Evolutionary conservation across 2,797 vertebrate species (phyloP), one percentile per base, ranked within the genome.

Genomic region (Podargus strigoides): DNA sequence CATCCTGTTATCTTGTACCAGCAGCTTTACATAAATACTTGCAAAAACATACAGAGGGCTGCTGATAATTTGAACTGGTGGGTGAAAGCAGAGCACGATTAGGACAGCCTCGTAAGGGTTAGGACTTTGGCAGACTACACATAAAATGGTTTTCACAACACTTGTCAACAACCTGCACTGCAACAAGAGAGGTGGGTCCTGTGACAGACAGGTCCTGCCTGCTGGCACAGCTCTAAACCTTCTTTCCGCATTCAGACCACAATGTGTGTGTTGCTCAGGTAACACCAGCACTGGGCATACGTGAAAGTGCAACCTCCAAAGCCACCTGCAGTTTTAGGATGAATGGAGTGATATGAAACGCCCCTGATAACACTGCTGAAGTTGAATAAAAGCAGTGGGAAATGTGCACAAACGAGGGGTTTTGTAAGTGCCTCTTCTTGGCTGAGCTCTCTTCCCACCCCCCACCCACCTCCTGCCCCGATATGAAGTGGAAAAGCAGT

Each of bases 11-110:
- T 79, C 84, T 88, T 27, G 13, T 22, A 63, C 36, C 39, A 85
- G 42, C 50, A 95, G 64, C 28, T 95, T 90, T 77, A 85, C 30
- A 19, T 20, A 90, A 94, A 82, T 27, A 86, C 36, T 37, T 56
- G 21, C 28, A 91, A 59, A 70, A 87, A 50, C 9, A 3, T 34
- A 59, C n/a, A 42, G 79, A 75, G 21, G 16, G 34, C 19, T 90
- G 39, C 19, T 42, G 42, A 63, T 50, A 62, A n/a, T 66, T 53
- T 77, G 39, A 76, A 62, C 10, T 4, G 15, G 27, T 4, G 1
- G 11, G 10, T 37, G 58, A 85, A 79, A 91, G 58, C 34, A 72
- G 26, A 90, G 58, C 19, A 7, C 21, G 52, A 5, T 34, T 60
- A 83, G 50, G 42, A 77, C 14, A 77, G 76, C 23, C 49, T 49